A percentile compares a stretch with the other conserved stretches of the same genome.
Evolutionary conservation across 2,888 invertebrate species (phyloP).

Genomic region (Philhelius pedissequus): DNA sequence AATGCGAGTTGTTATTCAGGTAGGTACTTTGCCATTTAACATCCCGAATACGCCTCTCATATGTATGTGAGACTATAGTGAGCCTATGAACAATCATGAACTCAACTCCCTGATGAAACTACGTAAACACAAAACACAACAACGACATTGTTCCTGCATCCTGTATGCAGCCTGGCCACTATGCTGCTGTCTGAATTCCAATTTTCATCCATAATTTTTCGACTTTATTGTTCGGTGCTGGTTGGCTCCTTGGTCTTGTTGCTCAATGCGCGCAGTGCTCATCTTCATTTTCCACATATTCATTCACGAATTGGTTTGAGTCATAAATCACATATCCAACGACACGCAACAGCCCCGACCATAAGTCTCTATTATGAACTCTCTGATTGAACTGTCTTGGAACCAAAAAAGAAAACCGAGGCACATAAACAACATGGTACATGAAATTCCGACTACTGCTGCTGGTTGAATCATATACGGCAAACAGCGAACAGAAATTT

Average conservation of each 20-base stretch:
- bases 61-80: too few relatives aligned
- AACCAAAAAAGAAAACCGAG: conserved; percentile 1
- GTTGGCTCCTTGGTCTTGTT: not conserved
- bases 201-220: conserved; percentile 26
- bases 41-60: conserved; percentile 13
- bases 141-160: conserved; percentile 18
- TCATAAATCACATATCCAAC: conserved; percentile 56
- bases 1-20: conserved; percentile 23
- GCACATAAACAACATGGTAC: not conserved
- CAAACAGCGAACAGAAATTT: conserved; percentile 21
- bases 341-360: conserved; percentile 62
- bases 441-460: conserved; percentile 24
- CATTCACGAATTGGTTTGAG: conserved; percentile 28
- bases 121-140: conserved; percentile 12
- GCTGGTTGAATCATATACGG: conserved; percentile 4
- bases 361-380: conserved; percentile 59
- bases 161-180: too few relatives aligned
- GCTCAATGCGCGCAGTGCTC: not conserved
- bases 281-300: conserved; percentile 13
- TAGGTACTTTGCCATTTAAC: not conserved
- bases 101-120: conserved; percentile 4
- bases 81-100: conserved; percentile 16
- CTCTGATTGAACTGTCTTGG: conserved; percentile 65
- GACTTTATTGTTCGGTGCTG: not conserved
- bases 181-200: conserved; percentile 27